Evolutionary conservation across 2,888 invertebrate genomes (phyloP).

Genomic region (Ypsolopha sequella): DNA sequence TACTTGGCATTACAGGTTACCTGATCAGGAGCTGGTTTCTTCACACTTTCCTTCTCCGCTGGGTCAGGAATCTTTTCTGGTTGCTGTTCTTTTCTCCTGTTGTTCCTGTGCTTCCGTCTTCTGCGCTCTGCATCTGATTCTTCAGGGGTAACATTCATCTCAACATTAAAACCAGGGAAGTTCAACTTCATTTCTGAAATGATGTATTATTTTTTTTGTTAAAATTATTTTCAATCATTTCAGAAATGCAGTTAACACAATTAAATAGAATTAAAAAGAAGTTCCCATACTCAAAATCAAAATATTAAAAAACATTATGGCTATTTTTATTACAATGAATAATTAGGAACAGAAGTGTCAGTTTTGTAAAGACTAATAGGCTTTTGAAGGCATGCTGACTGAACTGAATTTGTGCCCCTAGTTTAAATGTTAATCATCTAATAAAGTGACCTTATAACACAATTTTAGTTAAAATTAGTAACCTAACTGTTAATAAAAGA

Average conservation of each 20-base stretch:
- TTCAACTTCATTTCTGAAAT: constrained; percentile 80
- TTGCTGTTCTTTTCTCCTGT: constrained; percentile 23
- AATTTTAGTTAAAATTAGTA: too few species aligned
- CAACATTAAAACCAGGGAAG: constrained; percentile 86
- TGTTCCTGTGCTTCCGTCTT: constrained; percentile 55
- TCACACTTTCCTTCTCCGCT: constrained; percentile 15
- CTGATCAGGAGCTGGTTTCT: constrained; percentile 32
- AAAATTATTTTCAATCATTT: constrained; percentile 27
- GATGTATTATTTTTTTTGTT: background rate
- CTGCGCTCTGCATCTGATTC: constrained; percentile 74
- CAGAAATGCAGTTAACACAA: constrained; percentile 41
- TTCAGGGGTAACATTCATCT: constrained; percentile 86
- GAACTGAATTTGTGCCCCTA: too few species aligned
- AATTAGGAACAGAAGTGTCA: background rate
- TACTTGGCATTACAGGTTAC: too few species aligned
- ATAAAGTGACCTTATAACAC: too few species aligned
- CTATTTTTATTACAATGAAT: background rate
- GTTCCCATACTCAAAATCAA: too few species aligned
- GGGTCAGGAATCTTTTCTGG: constrained; percentile 8
- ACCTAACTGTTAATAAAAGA: too few species aligned
- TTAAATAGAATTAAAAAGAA: too few species aligned
- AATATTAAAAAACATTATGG: too few species aligned
- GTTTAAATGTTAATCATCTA: too few species aligned
- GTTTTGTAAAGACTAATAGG: too few species aligned
- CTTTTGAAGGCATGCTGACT: too few species aligned